phyloP scores from a whole-genome alignment of 37 sponge, comb jelly and placozoan genomes.

The Ianthella basta region DNA sequence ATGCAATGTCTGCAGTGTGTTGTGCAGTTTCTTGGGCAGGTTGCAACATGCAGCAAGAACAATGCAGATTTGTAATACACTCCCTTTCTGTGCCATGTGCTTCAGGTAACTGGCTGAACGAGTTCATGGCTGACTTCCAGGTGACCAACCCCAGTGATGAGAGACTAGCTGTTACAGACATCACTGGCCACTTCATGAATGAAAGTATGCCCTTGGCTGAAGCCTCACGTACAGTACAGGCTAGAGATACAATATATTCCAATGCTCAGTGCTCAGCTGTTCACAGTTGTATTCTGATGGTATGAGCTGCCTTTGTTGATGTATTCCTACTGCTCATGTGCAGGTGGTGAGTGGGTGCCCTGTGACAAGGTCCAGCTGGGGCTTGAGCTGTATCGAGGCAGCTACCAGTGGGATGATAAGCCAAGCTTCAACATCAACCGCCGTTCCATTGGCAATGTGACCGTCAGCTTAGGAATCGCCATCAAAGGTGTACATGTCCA shows the following conservation, averaged over 20 bases:
- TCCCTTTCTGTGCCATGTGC: no score
- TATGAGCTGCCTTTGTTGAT: no score
- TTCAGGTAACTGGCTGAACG: conserved; percentile 60
- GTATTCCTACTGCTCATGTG: no score
- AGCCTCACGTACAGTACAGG: no score
- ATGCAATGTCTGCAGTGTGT: no score
- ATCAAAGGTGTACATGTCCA: conserved; percentile 37
- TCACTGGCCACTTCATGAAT: conserved; percentile 46
- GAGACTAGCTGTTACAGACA: conserved; percentile 33
- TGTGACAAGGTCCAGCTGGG: conserved; percentile 46
- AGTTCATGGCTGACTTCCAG: conserved; percentile 39
- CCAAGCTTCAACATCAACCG: conserved; percentile 49
- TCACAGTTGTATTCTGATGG: no score
- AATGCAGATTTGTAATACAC: no score
- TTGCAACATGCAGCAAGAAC: no score
- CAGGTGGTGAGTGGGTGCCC: conserved; percentile 59
- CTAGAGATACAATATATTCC: no score
- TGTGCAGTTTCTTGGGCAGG: no score
- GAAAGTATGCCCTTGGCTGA: conserved; percentile 25
- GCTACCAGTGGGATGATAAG: conserved; percentile 42
- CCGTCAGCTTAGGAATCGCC: conserved; percentile 42
- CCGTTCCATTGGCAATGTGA: conserved; percentile 36
- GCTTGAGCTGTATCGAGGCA: neutral
- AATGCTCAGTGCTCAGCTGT: no score
- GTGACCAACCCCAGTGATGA: conserved; percentile 33